Evolutionary conservation across 2,797 vertebrate species (phyloP), one percentile per base, ranked within the genome.

Genomic region (Halcyon leucocephala): DNA sequence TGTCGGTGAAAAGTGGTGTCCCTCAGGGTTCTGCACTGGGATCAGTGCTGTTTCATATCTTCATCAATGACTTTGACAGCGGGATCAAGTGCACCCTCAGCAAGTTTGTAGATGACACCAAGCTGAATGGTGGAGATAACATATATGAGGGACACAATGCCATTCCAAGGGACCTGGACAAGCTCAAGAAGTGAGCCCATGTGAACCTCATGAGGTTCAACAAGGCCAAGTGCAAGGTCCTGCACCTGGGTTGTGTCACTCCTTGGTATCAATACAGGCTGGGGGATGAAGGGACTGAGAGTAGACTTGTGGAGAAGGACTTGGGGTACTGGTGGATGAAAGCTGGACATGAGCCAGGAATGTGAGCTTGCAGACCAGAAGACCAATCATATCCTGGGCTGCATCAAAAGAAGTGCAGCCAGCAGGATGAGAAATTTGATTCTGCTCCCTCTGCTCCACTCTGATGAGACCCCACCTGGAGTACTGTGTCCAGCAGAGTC

Each of bases 391-490:
- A 31, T 35, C 39, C 58, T 28, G 21, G 9, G 35, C 33, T 73
- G 39, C 67, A 54, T n/a, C 33, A 41, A 61, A 46, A 61, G 33
- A 1, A 73, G 12, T 0, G 5, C 6, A 22, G 12, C 6, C 31
- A 67, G 61, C 46, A 67, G 18, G 22, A 28, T 2, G 6, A 54
- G 41, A 22, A 35, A 42, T 16, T 11, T 14, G 21, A 42, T 61
- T 54, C 60, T 85, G 18, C 12, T 14, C 17, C 4, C 7, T 77
- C 18, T 28, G 1, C 17, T 82, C 37, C 49, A 22, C n/a, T 58
- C n/a, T 52, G 0, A 0, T 69, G 44, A 64, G 29, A 69, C 6
- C 2, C 5, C 10, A 14, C 25, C 5, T 31, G 28, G 7, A 61
- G 12, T 72, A 6, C 13, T 66, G 46, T 15, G 7, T 42, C 14